Evolutionary conservation across 2,888 invertebrate genomes (phyloP).

Genomic region (Calameuta pallipes): DNA sequence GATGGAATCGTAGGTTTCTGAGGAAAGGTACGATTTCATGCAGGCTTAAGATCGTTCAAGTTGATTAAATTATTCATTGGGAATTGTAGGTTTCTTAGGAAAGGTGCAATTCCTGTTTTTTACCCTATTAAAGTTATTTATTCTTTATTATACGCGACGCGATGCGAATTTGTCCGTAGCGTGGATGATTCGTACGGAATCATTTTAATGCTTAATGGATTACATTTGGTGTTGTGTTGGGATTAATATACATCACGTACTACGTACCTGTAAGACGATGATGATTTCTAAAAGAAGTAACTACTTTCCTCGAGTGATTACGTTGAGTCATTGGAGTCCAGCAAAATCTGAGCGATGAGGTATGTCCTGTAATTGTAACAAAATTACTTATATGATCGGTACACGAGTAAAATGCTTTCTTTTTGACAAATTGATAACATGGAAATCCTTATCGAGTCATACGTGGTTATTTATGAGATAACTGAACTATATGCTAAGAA

Average conservation of each 20-base stretch:
- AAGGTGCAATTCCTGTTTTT: slow-evolving; percentile 1
- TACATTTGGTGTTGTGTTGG: slow-evolving; percentile 4
- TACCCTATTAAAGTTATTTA: not conserved
- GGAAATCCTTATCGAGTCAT: not conserved
- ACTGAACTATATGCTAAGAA: too few relatives aligned
- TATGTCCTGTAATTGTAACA: not conserved
- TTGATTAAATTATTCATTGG: not conserved
- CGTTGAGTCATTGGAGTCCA: not conserved
- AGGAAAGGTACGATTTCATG: slow-evolving; percentile 13
- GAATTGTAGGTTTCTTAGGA: slow-evolving; percentile 10
- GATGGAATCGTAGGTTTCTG: slow-evolving; percentile 9
- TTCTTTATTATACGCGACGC: not conserved
- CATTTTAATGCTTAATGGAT: slow-evolving; percentile 9
- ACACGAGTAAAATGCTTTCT: not conserved
- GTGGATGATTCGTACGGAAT: not conserved
- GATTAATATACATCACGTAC: slow-evolving; percentile 1
- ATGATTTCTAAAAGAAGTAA: not conserved
- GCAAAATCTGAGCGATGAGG: not conserved
- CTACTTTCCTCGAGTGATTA: not conserved
- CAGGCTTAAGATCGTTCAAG: not conserved
- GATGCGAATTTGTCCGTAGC: not conserved
- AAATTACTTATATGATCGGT: not conserved
- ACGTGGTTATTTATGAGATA: not conserved
- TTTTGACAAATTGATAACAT: not conserved
- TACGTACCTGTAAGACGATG: not conserved